Evolutionary conservation across 2,888 invertebrate species (phyloP), one percentile per base, ranked within the genome.

Genomic region (Pachydiplax longipennis): DNA sequence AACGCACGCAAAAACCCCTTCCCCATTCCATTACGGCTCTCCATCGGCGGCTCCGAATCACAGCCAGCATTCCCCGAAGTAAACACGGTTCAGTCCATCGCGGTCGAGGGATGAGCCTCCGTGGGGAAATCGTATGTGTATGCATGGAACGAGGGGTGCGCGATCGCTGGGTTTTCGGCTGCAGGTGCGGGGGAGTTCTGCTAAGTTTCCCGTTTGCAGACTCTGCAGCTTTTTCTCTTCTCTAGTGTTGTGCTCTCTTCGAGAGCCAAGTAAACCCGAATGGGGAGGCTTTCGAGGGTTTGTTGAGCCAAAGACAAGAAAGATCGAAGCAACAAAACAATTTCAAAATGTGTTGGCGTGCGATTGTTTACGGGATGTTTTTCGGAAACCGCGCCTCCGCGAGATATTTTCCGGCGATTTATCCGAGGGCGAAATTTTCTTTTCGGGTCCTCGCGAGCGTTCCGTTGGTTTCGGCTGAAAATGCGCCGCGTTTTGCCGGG

Each of bases 171-270:
- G 87, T 61, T 58, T 61, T 87, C 37, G 37, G 87, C 35, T 87
- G 87, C 87, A 87, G 87, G 87, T 58, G 37, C n/a, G 87, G 58
- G 83, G 83, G 61, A 61, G 87, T 61, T 87, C 65, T 37, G 87
- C 61, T 37, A 87, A 87, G 87, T 87, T 87, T n/a, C 87, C 61
- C 61, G 87, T 87, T 87, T 87, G 87, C 87, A 87, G 87, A 87
- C 61, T 58, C 37, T 61, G 65, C 87, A 87, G 61, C 22, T 61
- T 40, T 15, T 48, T 61, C 65, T 22, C 61, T 48, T 37, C 65
- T 22, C 61, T 37, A 37, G 12, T 58, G 31, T n/a, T 73, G 73
- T 73, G 25, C 65, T 15, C 37, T 61, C 35, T 58, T 35, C 6
- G 61, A 35, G 61, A 61, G 87, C 87, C 58, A 37, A 53, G 87